Base-by-base conservation (phyloP, 2,113 vertebrate genomes). In the Psilopsiagon aurifrons region DNA sequence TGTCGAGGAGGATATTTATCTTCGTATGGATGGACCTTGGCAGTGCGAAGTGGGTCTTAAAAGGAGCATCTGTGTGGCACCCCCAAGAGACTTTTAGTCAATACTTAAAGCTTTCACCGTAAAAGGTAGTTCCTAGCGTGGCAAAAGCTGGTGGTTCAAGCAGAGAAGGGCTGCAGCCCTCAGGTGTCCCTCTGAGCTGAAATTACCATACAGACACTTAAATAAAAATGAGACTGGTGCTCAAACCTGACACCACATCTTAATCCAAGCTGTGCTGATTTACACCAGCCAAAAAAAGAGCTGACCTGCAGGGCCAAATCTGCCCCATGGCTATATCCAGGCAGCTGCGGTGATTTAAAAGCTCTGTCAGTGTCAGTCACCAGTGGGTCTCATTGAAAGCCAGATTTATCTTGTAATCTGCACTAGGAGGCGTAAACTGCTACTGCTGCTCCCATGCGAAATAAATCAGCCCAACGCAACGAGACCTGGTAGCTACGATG, bases 401-500 rank as follows among this genome's bases (percentile, higher is more conserved):
- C 95, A 96, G 91, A 96, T 95, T 96, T 97, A 96, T 95, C 91
- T 92, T 85, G 86, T 94, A 94, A 95, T 96, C 95, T 95, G 86
- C 86, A 69, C 92, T 49, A 43, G 95, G 35, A 96, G 80, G 80
- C 35, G 3, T 93, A 90, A 95, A 93, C 80, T 81, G 88, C 90
- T 94, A 83, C 86, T 75, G 86, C 90, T 90, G 88, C 80, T 93
- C 94, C 92, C 74, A 93, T 57, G 10, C 73, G 74, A 94, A 96
- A 94, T 96, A 94, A 97, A 96, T 96, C 96, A 95, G 64, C 83
- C 83, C 83, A 67, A 23, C 6, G 0, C 92, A 63, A 82, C 35
- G 0, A 9, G 74, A 85, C 47, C 57, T 44, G 91, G 89, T 76
- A 73, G 57, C 81, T 80, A 29, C 2, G 10, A 90, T 83, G 3